A percentile compares a stretch with the other conserved stretches of the same genome.
Evolutionary conservation across 1,140 invertebrate species (phyloP).

Genomic region (Rhagoletis pomonella): DNA sequence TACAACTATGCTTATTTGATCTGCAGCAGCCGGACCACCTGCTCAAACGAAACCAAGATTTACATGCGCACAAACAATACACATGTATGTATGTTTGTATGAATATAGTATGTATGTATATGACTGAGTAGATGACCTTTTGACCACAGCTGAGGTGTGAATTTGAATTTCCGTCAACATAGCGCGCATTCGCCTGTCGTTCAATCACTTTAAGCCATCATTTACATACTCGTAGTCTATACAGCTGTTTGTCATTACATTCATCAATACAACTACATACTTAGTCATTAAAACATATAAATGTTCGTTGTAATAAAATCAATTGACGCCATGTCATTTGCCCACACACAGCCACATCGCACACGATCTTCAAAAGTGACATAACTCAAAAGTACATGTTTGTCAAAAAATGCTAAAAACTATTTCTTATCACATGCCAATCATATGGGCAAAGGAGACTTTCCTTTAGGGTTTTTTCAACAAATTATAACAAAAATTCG

Average conservation of each 20-base stretch:
- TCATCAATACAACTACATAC: too few relatives aligned
- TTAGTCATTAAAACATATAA: too few relatives aligned
- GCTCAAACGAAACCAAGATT: background rate
- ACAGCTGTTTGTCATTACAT: background rate
- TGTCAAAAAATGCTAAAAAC: too few relatives aligned
- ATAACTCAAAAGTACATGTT: too few relatives aligned
- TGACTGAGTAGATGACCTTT: background rate
- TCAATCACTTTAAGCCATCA: conserved; percentile 1
- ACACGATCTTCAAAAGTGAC: too few relatives aligned
- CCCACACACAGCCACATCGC: conserved; percentile 9
- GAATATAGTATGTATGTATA: too few relatives aligned
- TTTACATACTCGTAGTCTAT: background rate
- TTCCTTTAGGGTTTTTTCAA: too few relatives aligned
- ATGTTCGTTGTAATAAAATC: conserved; percentile 20
- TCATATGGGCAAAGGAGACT: too few relatives aligned
- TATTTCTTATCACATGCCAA: too few relatives aligned
- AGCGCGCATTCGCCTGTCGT: background rate
- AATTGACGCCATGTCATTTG: conserved; percentile 44
- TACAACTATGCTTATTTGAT: background rate
- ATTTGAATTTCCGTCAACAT: conserved; percentile 48
- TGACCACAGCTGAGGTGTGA: conserved; percentile 16
- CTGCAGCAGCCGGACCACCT: background rate
- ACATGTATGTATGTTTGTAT: too few relatives aligned
- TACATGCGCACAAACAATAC: too few relatives aligned
- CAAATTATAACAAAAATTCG: too few relatives aligned